phyloP scores from a whole-genome alignment of 2,113 vertebrate species.

The Aythya baeri region DNA sequence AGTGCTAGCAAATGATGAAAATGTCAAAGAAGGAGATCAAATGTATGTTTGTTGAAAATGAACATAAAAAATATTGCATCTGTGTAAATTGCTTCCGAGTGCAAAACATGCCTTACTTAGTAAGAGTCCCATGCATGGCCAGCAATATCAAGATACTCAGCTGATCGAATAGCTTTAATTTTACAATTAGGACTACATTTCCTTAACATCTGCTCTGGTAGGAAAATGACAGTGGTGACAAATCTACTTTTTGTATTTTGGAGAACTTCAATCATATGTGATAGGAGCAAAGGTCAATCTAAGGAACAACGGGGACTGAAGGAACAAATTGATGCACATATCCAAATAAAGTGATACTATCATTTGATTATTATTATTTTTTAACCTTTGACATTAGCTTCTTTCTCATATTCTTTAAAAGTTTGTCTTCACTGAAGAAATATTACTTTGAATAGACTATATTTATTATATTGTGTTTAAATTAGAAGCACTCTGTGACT shows the following conservation, averaged over 20 bases:
- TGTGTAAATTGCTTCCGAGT: neutral
- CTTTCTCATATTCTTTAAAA: neutral
- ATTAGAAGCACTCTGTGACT: neutral
- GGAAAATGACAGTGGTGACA: neutral
- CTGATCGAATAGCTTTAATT: constrained; percentile 14
- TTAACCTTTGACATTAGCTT: neutral
- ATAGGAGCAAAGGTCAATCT: neutral
- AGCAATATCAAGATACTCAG: neutral
- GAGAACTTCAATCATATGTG: neutral
- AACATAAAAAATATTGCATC: neutral
- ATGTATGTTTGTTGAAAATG: neutral
- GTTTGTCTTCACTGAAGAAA: neutral
- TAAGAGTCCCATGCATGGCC: neutral
- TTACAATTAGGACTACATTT: neutral
- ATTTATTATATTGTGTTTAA: neutral
- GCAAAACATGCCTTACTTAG: neutral
- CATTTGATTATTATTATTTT: neutral
- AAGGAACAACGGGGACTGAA: neutral
- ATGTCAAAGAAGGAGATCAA: neutral
- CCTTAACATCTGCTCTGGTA: neutral
- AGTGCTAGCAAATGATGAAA: neutral
- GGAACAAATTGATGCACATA: rapidly evolving
- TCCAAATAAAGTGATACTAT: neutral
- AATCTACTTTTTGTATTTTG: neutral
- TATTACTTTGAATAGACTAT: neutral